Evolutionary conservation across 92 coral and sea anemone species (phyloP).

Genomic region (Actinostola sp.): DNA sequence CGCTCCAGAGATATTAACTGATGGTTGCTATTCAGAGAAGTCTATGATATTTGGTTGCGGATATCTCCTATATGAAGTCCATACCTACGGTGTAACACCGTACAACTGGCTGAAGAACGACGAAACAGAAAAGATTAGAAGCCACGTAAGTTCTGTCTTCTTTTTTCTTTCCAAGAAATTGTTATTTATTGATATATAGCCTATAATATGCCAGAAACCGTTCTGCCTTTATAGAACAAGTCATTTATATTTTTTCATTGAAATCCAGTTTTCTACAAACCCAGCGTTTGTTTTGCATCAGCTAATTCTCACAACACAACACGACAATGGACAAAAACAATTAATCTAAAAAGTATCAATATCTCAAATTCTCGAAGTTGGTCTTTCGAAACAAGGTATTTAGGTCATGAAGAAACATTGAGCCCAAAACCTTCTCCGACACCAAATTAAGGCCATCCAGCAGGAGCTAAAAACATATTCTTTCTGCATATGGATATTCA

Average conservation of each 20-base stretch:
- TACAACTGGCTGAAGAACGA: conserved; percentile 1
- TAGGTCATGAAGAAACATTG: too few relatives aligned
- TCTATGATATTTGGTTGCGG: conserved; percentile 5
- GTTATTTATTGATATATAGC: neutral
- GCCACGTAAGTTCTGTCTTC: conserved; percentile 23
- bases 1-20: conserved; percentile 9
- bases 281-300: too few relatives aligned
- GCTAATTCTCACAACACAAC: too few relatives aligned
- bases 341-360: too few relatives aligned
- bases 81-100: conserved; percentile 21
- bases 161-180: neutral
- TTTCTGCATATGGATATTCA: neutral
- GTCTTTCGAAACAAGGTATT: too few relatives aligned
- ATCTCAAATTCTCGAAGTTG: too few relatives aligned
- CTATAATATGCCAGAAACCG: neutral
- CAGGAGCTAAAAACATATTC: too few relatives aligned
- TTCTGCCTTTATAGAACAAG: neutral
- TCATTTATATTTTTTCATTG: too few relatives aligned
- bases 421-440: too few relatives aligned
- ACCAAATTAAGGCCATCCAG: too few relatives aligned
- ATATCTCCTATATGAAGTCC: conserved; percentile 4
- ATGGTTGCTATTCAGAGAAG: conserved; percentile 16
- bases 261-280: too few relatives aligned
- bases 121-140: conserved; percentile 6
- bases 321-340: too few relatives aligned